Evolutionary conservation across 2,888 invertebrate species (phyloP).

Genomic region (Caenorhabditis japonica): DNA sequence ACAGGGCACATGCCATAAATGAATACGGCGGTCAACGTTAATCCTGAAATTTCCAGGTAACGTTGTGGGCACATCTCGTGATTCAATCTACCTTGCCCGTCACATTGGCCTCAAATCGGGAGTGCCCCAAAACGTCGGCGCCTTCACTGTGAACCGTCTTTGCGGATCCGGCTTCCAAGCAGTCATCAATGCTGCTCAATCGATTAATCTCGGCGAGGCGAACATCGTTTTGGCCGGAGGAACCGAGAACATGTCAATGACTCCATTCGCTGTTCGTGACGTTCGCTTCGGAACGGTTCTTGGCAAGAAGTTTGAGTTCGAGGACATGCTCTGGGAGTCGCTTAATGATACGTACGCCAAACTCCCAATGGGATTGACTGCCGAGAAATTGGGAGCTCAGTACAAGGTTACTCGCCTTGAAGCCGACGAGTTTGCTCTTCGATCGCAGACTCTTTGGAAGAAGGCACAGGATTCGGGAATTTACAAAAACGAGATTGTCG

Average conservation of each 20-base stretch:
- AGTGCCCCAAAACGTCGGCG: conserved; percentile 88
- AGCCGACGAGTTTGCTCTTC: conserved; percentile 88
- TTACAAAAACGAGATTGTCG: conserved; percentile 91
- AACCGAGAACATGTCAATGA: conserved; percentile 91
- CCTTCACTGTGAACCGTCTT: conserved; percentile 89
- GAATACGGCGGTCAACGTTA: no score
- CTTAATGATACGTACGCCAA: conserved; percentile 90
- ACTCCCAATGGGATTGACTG: conserved; percentile 94
- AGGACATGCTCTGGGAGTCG: conserved; percentile 92
- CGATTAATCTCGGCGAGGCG: conserved; percentile 64
- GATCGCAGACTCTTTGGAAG: conserved; percentile 89
- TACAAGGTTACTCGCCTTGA: conserved; percentile 87
- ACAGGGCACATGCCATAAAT: no score
- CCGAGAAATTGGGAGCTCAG: conserved; percentile 91
- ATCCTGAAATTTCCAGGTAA: conserved; percentile 67
- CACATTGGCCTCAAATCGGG: conserved; percentile 88
- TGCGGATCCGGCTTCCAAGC: conserved; percentile 99
- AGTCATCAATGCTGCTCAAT: conserved; percentile 82
- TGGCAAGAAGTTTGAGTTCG: conserved; percentile 84
- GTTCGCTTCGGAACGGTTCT: conserved; percentile 90
- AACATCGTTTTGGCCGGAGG: conserved; percentile 78
- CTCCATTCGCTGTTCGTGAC: conserved; percentile 87
- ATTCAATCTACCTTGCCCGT: conserved; percentile 89
- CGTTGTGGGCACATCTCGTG: conserved; percentile 83
- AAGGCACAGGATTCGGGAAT: conserved; percentile 87